phyloP scores from a whole-genome alignment of 2,888 invertebrate species.

The Cylindroiulus punctatus region DNA sequence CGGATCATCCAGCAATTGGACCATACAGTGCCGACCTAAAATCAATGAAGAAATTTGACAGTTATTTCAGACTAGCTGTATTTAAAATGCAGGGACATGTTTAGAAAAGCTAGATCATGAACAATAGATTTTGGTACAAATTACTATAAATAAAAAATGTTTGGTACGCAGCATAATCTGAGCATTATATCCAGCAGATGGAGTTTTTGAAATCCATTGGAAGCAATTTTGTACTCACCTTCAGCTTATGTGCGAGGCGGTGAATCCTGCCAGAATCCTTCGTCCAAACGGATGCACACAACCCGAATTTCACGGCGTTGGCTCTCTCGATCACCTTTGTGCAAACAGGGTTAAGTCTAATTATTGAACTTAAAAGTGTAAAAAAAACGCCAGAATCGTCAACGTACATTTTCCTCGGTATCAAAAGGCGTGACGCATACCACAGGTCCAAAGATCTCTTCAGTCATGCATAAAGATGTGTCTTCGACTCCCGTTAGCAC shows the following conservation, averaged over 20 bases:
- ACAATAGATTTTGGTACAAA: too few relatives aligned
- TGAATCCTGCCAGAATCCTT: conserved; percentile 66
- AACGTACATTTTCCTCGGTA: conserved; percentile 61
- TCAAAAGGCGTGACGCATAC: conserved; percentile 68
- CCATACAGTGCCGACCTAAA: conserved; percentile 71
- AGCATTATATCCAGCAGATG: too few relatives aligned
- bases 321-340: conserved; percentile 67
- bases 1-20: conserved; percentile 71
- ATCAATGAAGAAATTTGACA: neutral
- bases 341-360: neutral
- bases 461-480: conserved; percentile 67
- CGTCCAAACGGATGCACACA: conserved; percentile 70
- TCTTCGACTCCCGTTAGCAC: conserved; percentile 67
- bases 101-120: too few relatives aligned
- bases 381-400: neutral
- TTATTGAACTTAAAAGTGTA: neutral
- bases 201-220: too few relatives aligned
- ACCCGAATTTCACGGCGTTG: conserved; percentile 68
- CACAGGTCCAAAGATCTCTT: conserved; percentile 72
- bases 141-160: too few relatives aligned
- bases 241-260: conserved; percentile 67
- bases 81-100: too few relatives aligned
- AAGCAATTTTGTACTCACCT: conserved; percentile 64
- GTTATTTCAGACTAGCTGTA: too few relatives aligned
- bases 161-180: too few relatives aligned